A percentile compares a stretch with the other conserved stretches of the same genome.
Evolutionary conservation across 2,888 invertebrate species (phyloP).

Genomic region (Rotaria macrura): DNA sequence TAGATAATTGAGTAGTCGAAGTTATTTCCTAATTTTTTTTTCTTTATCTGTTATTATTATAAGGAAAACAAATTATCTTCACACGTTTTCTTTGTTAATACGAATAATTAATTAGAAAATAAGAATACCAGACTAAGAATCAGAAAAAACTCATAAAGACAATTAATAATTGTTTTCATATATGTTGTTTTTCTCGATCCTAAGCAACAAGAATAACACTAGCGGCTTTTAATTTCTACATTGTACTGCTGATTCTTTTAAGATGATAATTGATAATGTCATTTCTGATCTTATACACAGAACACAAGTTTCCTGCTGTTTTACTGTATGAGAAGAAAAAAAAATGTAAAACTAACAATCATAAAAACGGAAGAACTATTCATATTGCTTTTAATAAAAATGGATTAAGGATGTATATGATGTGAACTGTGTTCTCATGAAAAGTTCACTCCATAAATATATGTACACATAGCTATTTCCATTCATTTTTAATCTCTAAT

Average conservation of each 20-base stretch:
- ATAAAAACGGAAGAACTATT: not conserved
- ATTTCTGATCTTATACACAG: conserved; percentile 82
- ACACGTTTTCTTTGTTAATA: not conserved
- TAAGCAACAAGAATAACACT: conserved; percentile 34
- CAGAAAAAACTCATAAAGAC: not conserved
- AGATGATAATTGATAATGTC: conserved; percentile 65
- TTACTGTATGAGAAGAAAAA: not conserved
- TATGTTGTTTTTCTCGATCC: not conserved
- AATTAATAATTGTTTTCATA: not conserved
- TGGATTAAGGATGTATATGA: conserved; percentile 81
- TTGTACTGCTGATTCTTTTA: conserved; percentile 64
- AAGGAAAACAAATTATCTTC: not conserved
- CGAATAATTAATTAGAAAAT: not conserved
- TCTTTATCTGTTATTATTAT: not conserved
- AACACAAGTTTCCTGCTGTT: conserved; percentile 68
- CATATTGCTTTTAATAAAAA: conserved; percentile 76
- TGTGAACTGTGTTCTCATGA: conserved; percentile 57
- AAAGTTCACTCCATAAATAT: too few relatives aligned
- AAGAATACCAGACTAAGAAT: not conserved
- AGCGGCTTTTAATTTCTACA: conserved; percentile 35
- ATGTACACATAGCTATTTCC: too few relatives aligned
- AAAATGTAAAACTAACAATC: not conserved
- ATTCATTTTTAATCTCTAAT: too few relatives aligned
- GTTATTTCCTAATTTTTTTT: not conserved
- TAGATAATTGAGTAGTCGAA: not conserved